Evolutionary conservation across 2,113 vertebrate genomes (phyloP), one percentile per base, ranked within the genome.

Genomic region (Saguinus midas): DNA sequence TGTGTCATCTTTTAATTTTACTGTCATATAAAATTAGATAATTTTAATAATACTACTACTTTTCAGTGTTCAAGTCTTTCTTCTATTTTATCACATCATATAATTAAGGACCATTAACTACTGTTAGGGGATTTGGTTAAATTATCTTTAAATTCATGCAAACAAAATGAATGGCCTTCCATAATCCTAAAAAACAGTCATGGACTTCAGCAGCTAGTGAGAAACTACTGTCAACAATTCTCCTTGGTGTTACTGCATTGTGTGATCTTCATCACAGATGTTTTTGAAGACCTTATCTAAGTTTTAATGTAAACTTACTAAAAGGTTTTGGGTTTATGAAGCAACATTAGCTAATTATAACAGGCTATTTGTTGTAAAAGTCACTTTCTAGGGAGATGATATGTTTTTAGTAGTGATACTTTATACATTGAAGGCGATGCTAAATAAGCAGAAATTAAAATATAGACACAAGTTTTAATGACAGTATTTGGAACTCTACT

Each of bases 101-200:
- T 97, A 98, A 98, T 98, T 98, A 98, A 97, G 93, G 68, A 95
- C 95, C 95, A 97, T 98, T 98, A 98, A 92, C 89, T 96, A 97
- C 50, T 94, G 95, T 97, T 98, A 97, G 84, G 85, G 96, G 96
- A 97, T 98, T 98, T 98, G 95, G 96, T 97, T 97, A 98, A 98
- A 83, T 98, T 92, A 95, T 82, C 40, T 95, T 98, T 98, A 97
- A 97, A 87, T 97, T 98, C 96, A 64, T 95, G 95, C 97, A 98
- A 98, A 98, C 79, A 97, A 96, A 96, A 98, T 94, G 3, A 98
- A 98, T 97, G 95, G 84, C 32, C 97, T 98, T 96, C 78, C 40
- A 45, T 92, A 70, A 98, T 98, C 97, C 97, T 94, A 93, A 94
- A 96, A 75, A 96, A 79, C 90, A 96, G 81, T 95, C 92, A 95